These are phyloP conservation scores for Ophion obscuratus DNA, from an alignment of 2,888 invertebrate species.

Conservation along the genomic window DNA sequence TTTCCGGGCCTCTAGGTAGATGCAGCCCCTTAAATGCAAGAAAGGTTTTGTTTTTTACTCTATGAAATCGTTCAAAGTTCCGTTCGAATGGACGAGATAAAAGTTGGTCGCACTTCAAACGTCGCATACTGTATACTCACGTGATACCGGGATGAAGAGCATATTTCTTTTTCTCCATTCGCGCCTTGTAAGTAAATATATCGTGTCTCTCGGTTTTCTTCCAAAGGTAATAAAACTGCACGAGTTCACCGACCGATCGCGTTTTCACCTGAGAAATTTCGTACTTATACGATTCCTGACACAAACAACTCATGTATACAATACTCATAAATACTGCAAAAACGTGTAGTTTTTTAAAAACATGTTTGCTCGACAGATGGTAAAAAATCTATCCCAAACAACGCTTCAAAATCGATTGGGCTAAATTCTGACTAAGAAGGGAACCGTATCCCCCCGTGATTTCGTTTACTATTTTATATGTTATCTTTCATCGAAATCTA, in stretches of 20 bases:
- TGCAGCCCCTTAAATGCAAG: no score
- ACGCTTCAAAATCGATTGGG: background rate
- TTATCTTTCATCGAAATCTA: no score
- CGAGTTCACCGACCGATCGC: slow-evolving; percentile 97
- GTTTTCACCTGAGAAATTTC: slow-evolving; percentile 89
- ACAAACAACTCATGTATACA: background rate
- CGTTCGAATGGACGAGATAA: background rate
- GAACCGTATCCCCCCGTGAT: no score
- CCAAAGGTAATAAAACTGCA: slow-evolving; percentile 98
- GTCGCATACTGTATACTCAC: slow-evolving; percentile 83
- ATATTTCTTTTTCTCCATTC: slow-evolving; percentile 96
- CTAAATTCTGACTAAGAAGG: no score
- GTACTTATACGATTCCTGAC: slow-evolving; percentile 19
- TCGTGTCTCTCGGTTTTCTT: slow-evolving; percentile 99
- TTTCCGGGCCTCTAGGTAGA: no score
- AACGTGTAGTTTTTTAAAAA: background rate
- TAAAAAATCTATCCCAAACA: background rate
- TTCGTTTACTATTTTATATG: no score
- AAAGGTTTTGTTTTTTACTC: background rate
- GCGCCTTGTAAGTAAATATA: slow-evolving; percentile 93
- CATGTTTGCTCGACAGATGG: background rate
- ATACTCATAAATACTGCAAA: background rate
- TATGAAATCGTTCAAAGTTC: background rate
- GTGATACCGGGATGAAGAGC: slow-evolving; percentile 96
- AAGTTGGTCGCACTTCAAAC: background rate